A percentile compares a stretch with the other conserved stretches of the same genome.
These are phyloP conservation scores for Entomyzon cyanotis DNA, from an alignment of 2,113 vertebrate species.

Conservation along the genomic window DNA sequence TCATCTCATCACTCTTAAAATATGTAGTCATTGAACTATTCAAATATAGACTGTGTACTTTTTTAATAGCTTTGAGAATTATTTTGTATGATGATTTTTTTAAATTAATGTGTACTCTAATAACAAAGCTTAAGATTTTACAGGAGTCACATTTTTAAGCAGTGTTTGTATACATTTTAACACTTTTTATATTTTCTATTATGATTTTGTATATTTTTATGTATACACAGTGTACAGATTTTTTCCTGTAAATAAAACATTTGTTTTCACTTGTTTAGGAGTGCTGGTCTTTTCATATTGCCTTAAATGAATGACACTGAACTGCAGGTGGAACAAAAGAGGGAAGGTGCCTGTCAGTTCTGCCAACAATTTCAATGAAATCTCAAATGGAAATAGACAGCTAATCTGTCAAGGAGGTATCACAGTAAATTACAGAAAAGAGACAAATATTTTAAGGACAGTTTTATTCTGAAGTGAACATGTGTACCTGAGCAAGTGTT, in stretches of 20 bases:
- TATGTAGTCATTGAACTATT: conserved; percentile 60
- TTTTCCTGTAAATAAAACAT: conserved; percentile 84
- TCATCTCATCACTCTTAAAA: conserved; percentile 32
- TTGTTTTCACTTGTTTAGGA: conserved; percentile 75
- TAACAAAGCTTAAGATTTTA: conserved; percentile 75
- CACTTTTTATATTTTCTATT: conserved; percentile 85
- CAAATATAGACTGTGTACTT: conserved; percentile 77
- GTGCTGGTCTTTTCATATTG: conserved; percentile 30
- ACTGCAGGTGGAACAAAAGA: background rate
- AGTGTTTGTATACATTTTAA: conserved; percentile 85
- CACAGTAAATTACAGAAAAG: background rate
- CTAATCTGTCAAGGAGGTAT: background rate
- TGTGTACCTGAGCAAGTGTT: background rate
- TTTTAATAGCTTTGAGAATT: conserved; percentile 79
- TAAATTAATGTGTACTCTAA: conserved; percentile 75
- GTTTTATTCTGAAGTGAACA: background rate
- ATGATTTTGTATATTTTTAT: conserved; percentile 88
- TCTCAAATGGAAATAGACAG: background rate
- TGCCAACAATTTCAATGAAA: background rate
- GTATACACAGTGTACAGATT: conserved; percentile 82
- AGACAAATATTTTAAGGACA: background rate
- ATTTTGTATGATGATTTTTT: conserved; percentile 83
- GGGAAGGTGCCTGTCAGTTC: background rate
- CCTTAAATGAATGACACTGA: background rate
- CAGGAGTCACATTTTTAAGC: conserved; percentile 79